A percentile compares a stretch with the other conserved stretches of the same genome.
Conservation (phyloP, 1,140 invertebrate species). For the Drosophila oshimai region DNA sequence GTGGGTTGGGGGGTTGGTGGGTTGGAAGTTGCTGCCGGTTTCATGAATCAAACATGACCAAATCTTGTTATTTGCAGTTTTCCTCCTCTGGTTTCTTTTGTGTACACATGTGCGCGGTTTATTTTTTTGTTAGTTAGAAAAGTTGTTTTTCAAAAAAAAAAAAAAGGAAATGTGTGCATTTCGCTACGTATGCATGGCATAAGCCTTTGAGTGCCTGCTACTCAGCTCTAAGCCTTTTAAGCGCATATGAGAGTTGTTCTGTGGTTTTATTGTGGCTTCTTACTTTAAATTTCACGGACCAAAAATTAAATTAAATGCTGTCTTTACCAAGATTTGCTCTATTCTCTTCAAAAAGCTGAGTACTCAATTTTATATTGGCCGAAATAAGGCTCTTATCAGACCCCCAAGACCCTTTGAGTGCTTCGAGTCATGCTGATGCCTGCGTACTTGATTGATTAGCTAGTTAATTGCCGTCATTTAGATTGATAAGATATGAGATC, state of each 20-base stretch:
- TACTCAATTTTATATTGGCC: conserved; percentile 3
- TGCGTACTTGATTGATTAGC: conserved; percentile 32
- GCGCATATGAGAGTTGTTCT: neutral
- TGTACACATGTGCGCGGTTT: conserved; percentile 27
- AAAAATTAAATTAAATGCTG: conserved; percentile 7
- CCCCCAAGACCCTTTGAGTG: neutral
- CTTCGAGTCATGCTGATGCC: conserved; percentile 31
- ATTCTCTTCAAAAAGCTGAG: neutral
- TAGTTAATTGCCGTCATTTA: conserved; percentile 43
- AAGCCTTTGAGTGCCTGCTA: conserved; percentile 60
- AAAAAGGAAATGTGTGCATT: conserved; percentile 7
- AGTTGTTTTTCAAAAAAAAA: conserved; percentile 11
- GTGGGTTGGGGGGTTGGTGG: neutral
- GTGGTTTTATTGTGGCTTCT: conserved; percentile 7
- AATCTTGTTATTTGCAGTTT: conserved; percentile 63
- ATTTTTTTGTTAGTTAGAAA: conserved; percentile 35
- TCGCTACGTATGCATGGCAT: conserved; percentile 31
- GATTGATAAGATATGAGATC: conserved; percentile 35
- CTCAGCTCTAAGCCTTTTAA: conserved; percentile 48
- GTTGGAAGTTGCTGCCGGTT: conserved; percentile 1
- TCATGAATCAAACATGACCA: conserved; percentile 51
- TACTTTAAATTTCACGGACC: conserved; percentile 17
- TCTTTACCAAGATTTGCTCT: neutral
- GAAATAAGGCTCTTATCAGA: conserved; percentile 8
- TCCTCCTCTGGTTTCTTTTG: conserved; percentile 28